phyloP scores from a whole-genome alignment of 1,140 invertebrate species.

The Parapsyche elsis region DNA sequence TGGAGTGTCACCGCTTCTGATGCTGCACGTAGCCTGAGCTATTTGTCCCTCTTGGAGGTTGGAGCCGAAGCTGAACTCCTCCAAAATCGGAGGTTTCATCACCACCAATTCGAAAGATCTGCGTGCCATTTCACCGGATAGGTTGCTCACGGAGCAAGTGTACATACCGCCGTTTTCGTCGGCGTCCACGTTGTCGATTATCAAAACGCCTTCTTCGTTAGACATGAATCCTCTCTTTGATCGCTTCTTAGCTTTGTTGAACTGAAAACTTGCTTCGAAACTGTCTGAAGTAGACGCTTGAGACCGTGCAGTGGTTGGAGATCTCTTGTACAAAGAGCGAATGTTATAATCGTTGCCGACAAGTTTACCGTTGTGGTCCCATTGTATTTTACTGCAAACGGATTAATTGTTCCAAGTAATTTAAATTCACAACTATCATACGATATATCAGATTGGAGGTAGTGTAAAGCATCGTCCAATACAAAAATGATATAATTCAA shows the following conservation, averaged over 20 bases:
- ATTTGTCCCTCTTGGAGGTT: constrained; percentile 87
- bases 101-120: constrained; percentile 76
- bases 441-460: too few species aligned
- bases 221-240: constrained; percentile 62
- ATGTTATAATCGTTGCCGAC: constrained; percentile 61
- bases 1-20: constrained; percentile 91
- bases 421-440: too few species aligned
- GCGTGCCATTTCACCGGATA: constrained; percentile 80
- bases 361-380: constrained; percentile 64
- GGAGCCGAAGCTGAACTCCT: constrained; percentile 66
- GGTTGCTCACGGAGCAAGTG: constrained; percentile 83
- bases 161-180: constrained; percentile 78
- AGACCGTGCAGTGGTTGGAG: neutral
- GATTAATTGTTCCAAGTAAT: constrained; percentile 46
- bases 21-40: constrained; percentile 88
- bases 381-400: constrained; percentile 64
- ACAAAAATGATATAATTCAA: too few species aligned
- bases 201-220: constrained; percentile 69
- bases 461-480: too few species aligned
- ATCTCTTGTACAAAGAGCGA: constrained; percentile 51
- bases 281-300: neutral
- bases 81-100: constrained; percentile 79
- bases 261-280: constrained; percentile 7
- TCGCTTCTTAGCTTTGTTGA: constrained; percentile 52
- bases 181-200: constrained; percentile 79